These are phyloP conservation scores for Cherax quadricarinatus DNA, from an alignment of 1,140 invertebrate species.

Conservation along the genomic window DNA sequence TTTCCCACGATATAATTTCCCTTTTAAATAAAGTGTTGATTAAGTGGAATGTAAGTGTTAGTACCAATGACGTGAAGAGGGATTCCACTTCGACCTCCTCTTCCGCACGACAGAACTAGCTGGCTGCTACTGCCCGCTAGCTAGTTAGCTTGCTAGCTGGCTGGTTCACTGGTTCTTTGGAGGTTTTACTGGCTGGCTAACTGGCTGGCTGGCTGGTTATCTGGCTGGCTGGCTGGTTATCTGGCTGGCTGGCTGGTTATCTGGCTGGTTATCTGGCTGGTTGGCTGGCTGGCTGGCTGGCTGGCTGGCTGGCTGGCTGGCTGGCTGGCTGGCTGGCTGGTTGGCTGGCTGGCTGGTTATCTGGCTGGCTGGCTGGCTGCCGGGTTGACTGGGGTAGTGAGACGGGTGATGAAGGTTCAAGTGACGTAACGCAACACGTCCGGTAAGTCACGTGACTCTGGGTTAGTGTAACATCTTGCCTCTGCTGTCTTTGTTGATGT, in stretches of 20 bases:
- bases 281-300: neutral
- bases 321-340: neutral
- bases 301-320: neutral
- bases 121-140: neutral
- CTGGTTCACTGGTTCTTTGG: no score
- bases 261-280: no score
- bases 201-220: neutral
- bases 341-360: neutral
- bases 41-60: no score
- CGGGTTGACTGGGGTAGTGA: neutral
- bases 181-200: no score
- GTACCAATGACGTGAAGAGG: no score
- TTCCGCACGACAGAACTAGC: no score
- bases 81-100: no score
- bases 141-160: neutral
- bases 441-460: conserved; percentile 26
- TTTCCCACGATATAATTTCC: no score
- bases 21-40: no score
- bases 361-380: neutral
- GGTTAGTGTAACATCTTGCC: neutral
- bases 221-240: neutral
- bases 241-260: neutral
- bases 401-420: conserved; percentile 14
- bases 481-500: neutral
- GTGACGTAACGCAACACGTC: conserved; percentile 24